Percentiles rank a stretch among this genome's conserved stretches.
Conservation (phyloP, 2,888 invertebrate genomes). For the Rosalia funebris region DNA sequence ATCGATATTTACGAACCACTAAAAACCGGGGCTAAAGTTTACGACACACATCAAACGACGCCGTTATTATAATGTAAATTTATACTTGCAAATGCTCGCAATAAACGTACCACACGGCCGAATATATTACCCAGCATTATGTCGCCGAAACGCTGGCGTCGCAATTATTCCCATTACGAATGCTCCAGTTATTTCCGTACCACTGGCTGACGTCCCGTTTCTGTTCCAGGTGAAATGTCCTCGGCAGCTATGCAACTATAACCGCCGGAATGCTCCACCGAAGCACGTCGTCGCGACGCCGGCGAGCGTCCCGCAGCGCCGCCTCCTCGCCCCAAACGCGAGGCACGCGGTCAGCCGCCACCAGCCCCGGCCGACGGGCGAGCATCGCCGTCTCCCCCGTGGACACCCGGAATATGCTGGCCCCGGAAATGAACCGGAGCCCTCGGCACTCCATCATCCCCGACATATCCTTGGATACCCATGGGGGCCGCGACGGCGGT, state of each 20-base stretch:
- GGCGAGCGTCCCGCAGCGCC: conserved; percentile 74
- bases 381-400: conserved; percentile 63
- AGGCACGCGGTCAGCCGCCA: conserved; percentile 64
- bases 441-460: conserved; percentile 63
- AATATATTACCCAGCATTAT: too few species aligned
- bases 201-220: too few species aligned
- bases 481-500: conserved; percentile 49
- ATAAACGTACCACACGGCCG: too few species aligned
- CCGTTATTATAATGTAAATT: too few species aligned
- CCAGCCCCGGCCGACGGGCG: conserved; percentile 61
- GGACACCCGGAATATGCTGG: conserved; percentile 55
- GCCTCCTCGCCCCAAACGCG: conserved; percentile 73
- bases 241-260: background rate
- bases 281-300: conserved; percentile 72
- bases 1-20: too few species aligned
- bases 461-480: conserved; percentile 63
- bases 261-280: conserved; percentile 70
- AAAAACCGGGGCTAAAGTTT: too few species aligned
- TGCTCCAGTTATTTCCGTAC: too few species aligned
- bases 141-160: too few species aligned
- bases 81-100: too few species aligned
- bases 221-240: conserved; percentile 17
- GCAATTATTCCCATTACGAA: too few species aligned
- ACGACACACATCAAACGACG: too few species aligned
- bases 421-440: conserved; percentile 63